Conservation (phyloP, 2,797 vertebrate species). For the Rhadinocentrus ornatus region DNA sequence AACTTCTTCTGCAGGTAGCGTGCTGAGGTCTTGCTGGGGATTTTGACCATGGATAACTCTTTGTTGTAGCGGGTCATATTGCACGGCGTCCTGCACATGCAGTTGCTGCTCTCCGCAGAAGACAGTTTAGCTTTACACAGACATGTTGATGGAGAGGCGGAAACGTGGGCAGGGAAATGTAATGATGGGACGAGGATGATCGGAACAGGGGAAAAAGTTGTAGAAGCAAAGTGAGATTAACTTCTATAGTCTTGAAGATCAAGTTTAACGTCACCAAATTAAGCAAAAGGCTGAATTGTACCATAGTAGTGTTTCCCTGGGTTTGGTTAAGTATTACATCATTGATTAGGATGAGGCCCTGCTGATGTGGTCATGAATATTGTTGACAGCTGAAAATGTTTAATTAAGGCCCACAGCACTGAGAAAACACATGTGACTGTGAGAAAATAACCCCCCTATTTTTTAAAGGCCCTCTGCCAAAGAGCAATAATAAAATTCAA, state of each 20-base stretch:
- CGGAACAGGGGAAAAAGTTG: slow-evolving; percentile 9
- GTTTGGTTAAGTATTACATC: neutral
- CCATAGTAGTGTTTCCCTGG: neutral
- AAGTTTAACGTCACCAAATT: neutral
- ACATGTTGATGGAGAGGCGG: slow-evolving; percentile 5
- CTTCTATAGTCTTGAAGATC: neutral
- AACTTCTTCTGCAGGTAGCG: slow-evolving; percentile 99
- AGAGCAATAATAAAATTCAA: slow-evolving; percentile 20
- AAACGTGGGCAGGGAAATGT: neutral
- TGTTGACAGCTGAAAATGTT: slow-evolving; percentile 10
- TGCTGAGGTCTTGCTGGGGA: slow-evolving; percentile 97
- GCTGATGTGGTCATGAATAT: slow-evolving; percentile 14
- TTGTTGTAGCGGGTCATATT: slow-evolving; percentile 99
- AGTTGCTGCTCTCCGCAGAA: slow-evolving; percentile 91
- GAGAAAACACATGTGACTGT: neutral
- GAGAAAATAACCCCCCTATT: neutral
- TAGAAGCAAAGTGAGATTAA: slow-evolving; percentile 3
- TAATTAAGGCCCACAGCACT: slow-evolving; percentile 4
- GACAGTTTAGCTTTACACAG: slow-evolving; percentile 87
- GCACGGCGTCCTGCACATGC: slow-evolving; percentile 95
- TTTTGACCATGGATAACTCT: slow-evolving; percentile 99
- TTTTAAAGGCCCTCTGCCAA: slow-evolving; percentile 14
- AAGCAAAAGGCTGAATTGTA: neutral
- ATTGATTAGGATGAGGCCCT: slow-evolving; percentile 6
- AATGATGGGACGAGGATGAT: slow-evolving; percentile 21